Evolutionary conservation across 2,888 invertebrate genomes (phyloP).

Genomic region (Tryphoninae sp.): DNA sequence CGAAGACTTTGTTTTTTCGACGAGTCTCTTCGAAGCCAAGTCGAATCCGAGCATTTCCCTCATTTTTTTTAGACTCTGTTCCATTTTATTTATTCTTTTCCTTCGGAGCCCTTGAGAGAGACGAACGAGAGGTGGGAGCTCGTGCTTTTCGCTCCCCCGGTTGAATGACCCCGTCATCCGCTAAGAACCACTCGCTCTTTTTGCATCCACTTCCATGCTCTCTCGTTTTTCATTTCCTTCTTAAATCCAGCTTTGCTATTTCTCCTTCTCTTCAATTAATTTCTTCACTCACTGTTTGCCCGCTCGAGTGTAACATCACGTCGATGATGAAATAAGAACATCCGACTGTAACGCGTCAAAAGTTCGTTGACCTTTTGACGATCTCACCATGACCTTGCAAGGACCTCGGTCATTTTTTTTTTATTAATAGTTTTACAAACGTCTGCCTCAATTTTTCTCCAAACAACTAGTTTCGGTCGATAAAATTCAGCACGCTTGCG

Average conservation of each 20-base stretch:
- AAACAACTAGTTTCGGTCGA: no score
- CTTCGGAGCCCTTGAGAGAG: conserved; percentile 1
- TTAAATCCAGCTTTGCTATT: conserved; percentile 5
- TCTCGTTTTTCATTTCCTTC: neutral
- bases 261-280: conserved; percentile 12
- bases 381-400: neutral
- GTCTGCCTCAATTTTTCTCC: no score
- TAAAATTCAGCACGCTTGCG: neutral
- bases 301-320: neutral
- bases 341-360: no score
- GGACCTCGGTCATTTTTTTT: neutral
- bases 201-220: conserved; percentile 21
- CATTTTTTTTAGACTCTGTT: neutral
- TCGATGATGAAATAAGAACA: conserved; percentile 12
- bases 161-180: conserved; percentile 32
- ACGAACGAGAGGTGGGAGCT: conserved; percentile 14
- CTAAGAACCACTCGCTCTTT: conserved; percentile 19
- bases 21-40: neutral
- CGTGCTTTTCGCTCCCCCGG: conserved; percentile 20
- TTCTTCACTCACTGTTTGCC: neutral
- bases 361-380: neutral
- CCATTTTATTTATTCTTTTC: conserved; percentile 12
- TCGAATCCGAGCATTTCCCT: neutral
- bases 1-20: neutral
- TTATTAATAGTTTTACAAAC: no score